Conservation (phyloP, 2,113 vertebrate species). For the Scophthalmus maximus region DNA sequence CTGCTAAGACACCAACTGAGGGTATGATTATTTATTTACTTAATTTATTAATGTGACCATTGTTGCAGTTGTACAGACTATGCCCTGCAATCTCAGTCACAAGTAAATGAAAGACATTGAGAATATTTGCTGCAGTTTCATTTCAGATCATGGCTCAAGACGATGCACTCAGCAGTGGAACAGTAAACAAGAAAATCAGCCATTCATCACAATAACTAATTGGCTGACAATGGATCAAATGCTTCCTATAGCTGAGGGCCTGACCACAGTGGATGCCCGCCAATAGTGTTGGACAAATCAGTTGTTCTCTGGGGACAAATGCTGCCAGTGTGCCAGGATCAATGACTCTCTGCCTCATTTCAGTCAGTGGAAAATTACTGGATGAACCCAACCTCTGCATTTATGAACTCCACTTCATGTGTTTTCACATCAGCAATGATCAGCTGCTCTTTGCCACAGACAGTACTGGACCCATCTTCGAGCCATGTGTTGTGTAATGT, state of each 20-base stretch:
- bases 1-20: slow-evolving; percentile 5
- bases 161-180: background rate
- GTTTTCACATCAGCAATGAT: background rate
- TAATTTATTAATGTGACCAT: background rate
- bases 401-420: slow-evolving; percentile 2
- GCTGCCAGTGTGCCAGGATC: slow-evolving; percentile 53
- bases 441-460: background rate
- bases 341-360: slow-evolving; percentile 30
- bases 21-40: background rate
- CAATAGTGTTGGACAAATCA: slow-evolving; percentile 48
- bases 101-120: background rate
- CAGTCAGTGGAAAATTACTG: slow-evolving; percentile 48
- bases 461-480: background rate
- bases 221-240: slow-evolving; percentile 17
- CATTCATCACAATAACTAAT: background rate
- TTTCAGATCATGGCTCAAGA: slow-evolving; percentile 12
- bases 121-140: background rate
- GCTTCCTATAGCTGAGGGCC: slow-evolving; percentile 2
- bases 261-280: slow-evolving; percentile 7
- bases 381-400: slow-evolving; percentile 15
- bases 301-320: slow-evolving; percentile 54
- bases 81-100: background rate
- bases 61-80: slow-evolving; percentile 5
- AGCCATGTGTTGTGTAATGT: slow-evolving; percentile 5
- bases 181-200: slow-evolving; percentile 9